These are phyloP conservation scores for Phortica magna DNA, from an alignment of 2,888 invertebrate species.

Conservation along the genomic window DNA sequence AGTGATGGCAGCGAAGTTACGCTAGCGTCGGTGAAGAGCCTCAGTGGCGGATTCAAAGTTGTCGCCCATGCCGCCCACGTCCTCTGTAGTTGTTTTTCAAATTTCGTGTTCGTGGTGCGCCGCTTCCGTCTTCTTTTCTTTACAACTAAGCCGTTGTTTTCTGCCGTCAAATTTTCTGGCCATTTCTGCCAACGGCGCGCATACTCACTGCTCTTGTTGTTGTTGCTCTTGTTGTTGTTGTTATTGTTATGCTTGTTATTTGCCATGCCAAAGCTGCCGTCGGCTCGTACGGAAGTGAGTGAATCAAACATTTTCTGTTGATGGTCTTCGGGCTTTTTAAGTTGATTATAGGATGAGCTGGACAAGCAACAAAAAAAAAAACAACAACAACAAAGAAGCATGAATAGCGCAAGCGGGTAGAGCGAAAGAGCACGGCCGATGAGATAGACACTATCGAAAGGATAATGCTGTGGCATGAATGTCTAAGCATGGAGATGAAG, in stretches of 20 bases:
- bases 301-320: conserved; percentile 21
- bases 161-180: background rate
- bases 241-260: background rate
- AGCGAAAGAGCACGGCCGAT: background rate
- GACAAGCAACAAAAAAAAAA: background rate
- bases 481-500: conserved; percentile 14
- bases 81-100: background rate
- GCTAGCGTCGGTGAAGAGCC: background rate
- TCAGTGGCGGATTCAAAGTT: background rate
- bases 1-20: conserved; percentile 37
- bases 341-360: conserved; percentile 58
- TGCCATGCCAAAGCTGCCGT: background rate
- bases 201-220: background rate
- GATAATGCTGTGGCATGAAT: background rate
- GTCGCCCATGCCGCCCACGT: no score
- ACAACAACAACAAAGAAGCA: no score
- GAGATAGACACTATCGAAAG: background rate
- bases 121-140: background rate
- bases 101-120: background rate
- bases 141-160: background rate
- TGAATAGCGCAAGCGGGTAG: background rate
- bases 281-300: background rate
- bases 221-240: background rate
- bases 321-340: conserved; percentile 56
- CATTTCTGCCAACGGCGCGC: background rate